These are phyloP conservation scores for Nephotettix cincticeps DNA, from an alignment of 1,140 invertebrate genomes.

Conservation along the genomic window DNA sequence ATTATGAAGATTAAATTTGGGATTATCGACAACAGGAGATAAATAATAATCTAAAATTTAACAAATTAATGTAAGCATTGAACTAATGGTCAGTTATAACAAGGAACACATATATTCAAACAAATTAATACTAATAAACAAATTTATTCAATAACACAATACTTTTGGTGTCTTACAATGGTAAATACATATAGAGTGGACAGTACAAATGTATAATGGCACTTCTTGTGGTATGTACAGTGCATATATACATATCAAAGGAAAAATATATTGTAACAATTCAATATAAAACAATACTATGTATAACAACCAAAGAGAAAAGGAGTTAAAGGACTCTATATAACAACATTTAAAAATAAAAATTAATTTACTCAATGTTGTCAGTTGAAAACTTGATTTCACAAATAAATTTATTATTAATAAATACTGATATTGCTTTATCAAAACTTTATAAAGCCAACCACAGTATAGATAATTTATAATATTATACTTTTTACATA, in stretches of 20 bases:
- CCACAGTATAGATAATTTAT: too few species aligned
- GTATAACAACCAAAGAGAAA: background rate
- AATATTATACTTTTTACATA: too few species aligned
- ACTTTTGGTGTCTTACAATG: constrained; percentile 16
- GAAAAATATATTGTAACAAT: background rate
- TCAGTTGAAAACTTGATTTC: background rate
- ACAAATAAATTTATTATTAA: background rate
- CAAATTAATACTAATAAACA: background rate
- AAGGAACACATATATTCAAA: too few species aligned
- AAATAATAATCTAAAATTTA: too few species aligned
- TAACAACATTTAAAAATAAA: background rate
- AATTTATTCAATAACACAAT: background rate
- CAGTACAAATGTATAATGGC: constrained; percentile 2
- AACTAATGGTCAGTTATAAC: too few species aligned
- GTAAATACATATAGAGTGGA: background rate
- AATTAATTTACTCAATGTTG: background rate
- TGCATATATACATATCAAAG: background rate
- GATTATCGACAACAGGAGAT: too few species aligned
- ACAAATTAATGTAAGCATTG: too few species aligned
- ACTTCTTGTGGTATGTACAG: constrained; percentile 7
- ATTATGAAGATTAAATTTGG: too few species aligned
- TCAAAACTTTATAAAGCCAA: too few species aligned
- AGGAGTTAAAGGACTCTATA: background rate
- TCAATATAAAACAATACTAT: background rate
- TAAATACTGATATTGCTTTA: background rate